A percentile compares a stretch with the other conserved stretches of the same genome.
phyloP scores from a whole-genome alignment of 2,888 invertebrate species.

The Phaonia tiefii region DNA sequence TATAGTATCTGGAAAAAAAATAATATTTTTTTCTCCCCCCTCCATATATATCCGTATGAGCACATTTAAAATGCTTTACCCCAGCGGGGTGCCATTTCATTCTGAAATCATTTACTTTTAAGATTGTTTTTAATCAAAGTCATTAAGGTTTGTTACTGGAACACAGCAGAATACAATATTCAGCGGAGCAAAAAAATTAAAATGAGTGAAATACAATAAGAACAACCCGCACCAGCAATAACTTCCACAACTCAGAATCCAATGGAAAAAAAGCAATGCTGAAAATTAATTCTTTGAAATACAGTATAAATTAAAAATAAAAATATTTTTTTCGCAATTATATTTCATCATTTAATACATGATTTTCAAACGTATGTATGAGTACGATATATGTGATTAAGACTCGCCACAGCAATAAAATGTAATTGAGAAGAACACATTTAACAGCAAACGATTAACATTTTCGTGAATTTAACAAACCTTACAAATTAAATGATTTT shows the following conservation, averaged over 20 bases:
- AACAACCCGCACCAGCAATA: slow-evolving; percentile 53
- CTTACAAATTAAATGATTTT: too few relatives aligned
- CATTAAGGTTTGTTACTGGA: slow-evolving; percentile 66
- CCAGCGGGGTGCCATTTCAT: slow-evolving; percentile 66
- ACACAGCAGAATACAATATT: slow-evolving; percentile 57
- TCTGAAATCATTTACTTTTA: slow-evolving; percentile 67
- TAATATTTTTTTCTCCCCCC: slow-evolving; percentile 49
- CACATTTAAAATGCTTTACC: slow-evolving; percentile 66
- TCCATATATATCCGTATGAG: slow-evolving; percentile 34
- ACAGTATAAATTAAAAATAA: slow-evolving; percentile 65
- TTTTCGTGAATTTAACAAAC: not conserved
- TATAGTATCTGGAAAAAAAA: slow-evolving; percentile 50
- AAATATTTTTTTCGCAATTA: slow-evolving; percentile 14
- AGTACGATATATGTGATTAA: not conserved
- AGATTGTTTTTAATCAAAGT: slow-evolving; percentile 67
- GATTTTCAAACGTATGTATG: not conserved
- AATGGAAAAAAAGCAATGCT: slow-evolving; percentile 12
- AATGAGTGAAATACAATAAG: not conserved
- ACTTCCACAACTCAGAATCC: slow-evolving; percentile 5
- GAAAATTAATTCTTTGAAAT: slow-evolving; percentile 66
- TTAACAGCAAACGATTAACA: not conserved
- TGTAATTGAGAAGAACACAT: slow-evolving; percentile 24
- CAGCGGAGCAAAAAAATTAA: not conserved
- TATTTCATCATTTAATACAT: slow-evolving; percentile 14
- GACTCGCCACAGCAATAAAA: not conserved